These are phyloP conservation scores for Oryzias javanicus DNA, from an alignment of 2,113 vertebrate species.

Conservation along the genomic window DNA sequence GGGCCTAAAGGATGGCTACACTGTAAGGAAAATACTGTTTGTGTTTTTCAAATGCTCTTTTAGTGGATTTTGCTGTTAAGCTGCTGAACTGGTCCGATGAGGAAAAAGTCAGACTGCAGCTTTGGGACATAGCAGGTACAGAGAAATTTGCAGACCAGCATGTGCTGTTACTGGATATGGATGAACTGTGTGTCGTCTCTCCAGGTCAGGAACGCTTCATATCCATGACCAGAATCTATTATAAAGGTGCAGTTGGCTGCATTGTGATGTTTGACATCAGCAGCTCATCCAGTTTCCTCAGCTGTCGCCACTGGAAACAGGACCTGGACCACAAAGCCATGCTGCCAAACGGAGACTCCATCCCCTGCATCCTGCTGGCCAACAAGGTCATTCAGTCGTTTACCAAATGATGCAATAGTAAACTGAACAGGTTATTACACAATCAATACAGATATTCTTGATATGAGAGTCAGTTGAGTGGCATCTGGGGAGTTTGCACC, in stretches of 20 bases:
- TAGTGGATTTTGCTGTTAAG: slow-evolving; percentile 90
- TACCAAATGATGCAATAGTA: slow-evolving; percentile 1
- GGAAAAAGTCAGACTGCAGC: slow-evolving; percentile 83
- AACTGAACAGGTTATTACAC: too few species aligned
- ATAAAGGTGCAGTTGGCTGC: slow-evolving; percentile 83
- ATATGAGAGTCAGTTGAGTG: too few species aligned
- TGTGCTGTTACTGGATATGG: background rate
- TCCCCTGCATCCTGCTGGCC: slow-evolving; percentile 88
- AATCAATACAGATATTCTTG: too few species aligned
- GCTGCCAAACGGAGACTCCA: slow-evolving; percentile 69
- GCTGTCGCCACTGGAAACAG: slow-evolving; percentile 84
- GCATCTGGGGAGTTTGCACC: too few species aligned
- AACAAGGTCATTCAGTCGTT: slow-evolving; percentile 80
- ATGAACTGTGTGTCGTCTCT: background rate
- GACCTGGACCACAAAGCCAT: slow-evolving; percentile 84
- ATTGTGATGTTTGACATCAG: slow-evolving; percentile 88
- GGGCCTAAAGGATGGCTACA: too few species aligned
- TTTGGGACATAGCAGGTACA: slow-evolving; percentile 91
- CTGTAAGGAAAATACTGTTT: background rate
- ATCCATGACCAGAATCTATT: slow-evolving; percentile 88
- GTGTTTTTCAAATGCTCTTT: slow-evolving; percentile 2
- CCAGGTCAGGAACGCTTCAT: slow-evolving; percentile 89
- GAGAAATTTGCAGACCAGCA: background rate
- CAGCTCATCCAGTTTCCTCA: slow-evolving; percentile 79
- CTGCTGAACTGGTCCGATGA: slow-evolving; percentile 86